Evolutionary conservation across 2,888 invertebrate genomes (phyloP), one percentile per base, ranked within the genome.

Genomic region (Cerastoderma edule): DNA sequence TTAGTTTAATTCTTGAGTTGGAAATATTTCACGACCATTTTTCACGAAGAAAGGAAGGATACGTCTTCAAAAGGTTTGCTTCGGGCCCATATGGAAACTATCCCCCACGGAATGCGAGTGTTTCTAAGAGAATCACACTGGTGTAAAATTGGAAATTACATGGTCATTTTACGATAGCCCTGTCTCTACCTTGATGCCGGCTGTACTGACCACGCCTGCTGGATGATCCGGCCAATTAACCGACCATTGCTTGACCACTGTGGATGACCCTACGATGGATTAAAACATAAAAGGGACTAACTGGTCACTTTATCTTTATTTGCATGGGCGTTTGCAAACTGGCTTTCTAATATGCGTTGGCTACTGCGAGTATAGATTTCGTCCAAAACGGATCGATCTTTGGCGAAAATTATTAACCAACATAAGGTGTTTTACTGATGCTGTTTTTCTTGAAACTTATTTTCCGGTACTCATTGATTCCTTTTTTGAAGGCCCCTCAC

Each of bases 61-160:
- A n/a, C n/a, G 24, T 50, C 50, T 50, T 60, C 60, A 60, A 60
- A 60, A n/a, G 33, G 33, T 28, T 60, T 13, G 60, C 60, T 60
- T 27, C 60, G 39, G 60, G 60, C 39, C 60, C 35, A 60, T 60
- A 60, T 60, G 60, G 60, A 19, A 60, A 24, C 39, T 24, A 60
- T 60, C 60, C 13, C 24, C 6, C 8, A 39, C 35, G 39, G 60
- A 60, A 33, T 35, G 22, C 22, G 60, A 60, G 24, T 60, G 60
- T 39, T 27, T 60, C 60, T 33, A 39, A 60, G 39, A 60, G 33
- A 60, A 22, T 33, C 60, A 60, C 35, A n/a, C 19, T 60, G 60
- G 71, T 68, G 78, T 71, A 72, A 78, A 78, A 78, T 78, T 75
- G 72, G 54, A 74, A 78, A 78, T 78, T 78, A 78, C 71, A 78